Evolutionary conservation across 2,113 vertebrate species (phyloP).

Genomic region (Athene cunicularia): DNA sequence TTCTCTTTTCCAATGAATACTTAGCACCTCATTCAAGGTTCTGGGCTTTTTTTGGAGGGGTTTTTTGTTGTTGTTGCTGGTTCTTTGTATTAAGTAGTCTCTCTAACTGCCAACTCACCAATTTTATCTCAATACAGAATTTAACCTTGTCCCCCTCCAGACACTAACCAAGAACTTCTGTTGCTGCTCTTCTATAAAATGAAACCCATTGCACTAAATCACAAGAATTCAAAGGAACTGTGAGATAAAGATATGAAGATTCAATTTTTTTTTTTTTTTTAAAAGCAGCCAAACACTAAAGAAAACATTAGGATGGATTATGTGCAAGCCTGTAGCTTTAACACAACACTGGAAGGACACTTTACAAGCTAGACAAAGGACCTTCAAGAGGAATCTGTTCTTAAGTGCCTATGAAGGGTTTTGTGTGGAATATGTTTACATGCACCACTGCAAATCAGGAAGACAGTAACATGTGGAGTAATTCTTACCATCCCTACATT

Average conservation of each 20-base stretch:
- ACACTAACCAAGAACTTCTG: neutral
- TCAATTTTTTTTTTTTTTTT: neutral
- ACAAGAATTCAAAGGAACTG: neutral
- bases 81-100: neutral
- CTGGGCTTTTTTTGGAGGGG: neutral
- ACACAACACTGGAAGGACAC: neutral
- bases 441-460: neutral
- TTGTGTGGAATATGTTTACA: neutral
- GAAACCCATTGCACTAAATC: neutral
- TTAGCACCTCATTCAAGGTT: neutral
- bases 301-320: neutral
- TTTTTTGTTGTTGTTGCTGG: neutral
- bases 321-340: neutral
- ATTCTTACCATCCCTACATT: neutral
- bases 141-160: neutral
- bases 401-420: neutral
- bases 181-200: neutral
- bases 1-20: conserved; percentile 2
- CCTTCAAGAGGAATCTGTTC: neutral
- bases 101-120: neutral
- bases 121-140: neutral
- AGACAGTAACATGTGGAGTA: neutral
- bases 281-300: neutral
- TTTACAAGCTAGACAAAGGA: neutral
- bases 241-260: neutral